These are phyloP conservation scores for Hydrolagus colliei DNA, from an alignment of 2,797 vertebrate genomes.

Conservation along the genomic window DNA sequence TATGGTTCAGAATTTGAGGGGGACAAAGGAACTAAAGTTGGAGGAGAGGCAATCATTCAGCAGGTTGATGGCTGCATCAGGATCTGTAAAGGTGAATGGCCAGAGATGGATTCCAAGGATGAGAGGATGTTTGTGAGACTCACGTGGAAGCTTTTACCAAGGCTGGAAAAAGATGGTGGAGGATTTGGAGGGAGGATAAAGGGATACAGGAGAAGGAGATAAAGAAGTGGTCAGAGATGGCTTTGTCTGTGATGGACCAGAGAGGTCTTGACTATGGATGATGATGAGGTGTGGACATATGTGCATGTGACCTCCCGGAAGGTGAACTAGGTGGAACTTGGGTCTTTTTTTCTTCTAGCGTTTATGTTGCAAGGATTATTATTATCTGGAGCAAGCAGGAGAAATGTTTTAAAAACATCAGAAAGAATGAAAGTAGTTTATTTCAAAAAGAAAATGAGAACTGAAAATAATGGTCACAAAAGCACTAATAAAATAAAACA, in stretches of 20 bases:
- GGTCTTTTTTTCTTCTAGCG: neutral
- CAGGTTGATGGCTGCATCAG: too few relatives aligned
- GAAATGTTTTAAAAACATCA: neutral
- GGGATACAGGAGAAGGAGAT: neutral
- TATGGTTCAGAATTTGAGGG: too few relatives aligned
- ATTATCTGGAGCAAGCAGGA: neutral
- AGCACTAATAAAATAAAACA: neutral
- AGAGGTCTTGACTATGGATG: neutral
- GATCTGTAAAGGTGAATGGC: too few relatives aligned
- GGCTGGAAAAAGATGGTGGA: neutral
- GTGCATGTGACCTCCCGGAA: too few relatives aligned
- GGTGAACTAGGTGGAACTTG: neutral
- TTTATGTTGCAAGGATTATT: too few relatives aligned
- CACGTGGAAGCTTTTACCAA: too few relatives aligned
- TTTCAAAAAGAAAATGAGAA: slow-evolving; percentile 20
- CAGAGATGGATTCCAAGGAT: too few relatives aligned
- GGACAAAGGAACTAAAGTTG: too few relatives aligned
- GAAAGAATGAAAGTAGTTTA: slow-evolving; percentile 16
- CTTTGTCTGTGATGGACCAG: neutral
- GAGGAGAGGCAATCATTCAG: too few relatives aligned
- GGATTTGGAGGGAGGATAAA: neutral
- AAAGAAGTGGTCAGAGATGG: neutral
- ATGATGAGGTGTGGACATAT: neutral
- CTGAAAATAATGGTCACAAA: neutral
- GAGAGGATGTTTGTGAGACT: too few relatives aligned